These are phyloP conservation scores for Chrysochloris asiatica DNA, from an alignment of 2,113 vertebrate genomes.

Conservation along the genomic window DNA sequence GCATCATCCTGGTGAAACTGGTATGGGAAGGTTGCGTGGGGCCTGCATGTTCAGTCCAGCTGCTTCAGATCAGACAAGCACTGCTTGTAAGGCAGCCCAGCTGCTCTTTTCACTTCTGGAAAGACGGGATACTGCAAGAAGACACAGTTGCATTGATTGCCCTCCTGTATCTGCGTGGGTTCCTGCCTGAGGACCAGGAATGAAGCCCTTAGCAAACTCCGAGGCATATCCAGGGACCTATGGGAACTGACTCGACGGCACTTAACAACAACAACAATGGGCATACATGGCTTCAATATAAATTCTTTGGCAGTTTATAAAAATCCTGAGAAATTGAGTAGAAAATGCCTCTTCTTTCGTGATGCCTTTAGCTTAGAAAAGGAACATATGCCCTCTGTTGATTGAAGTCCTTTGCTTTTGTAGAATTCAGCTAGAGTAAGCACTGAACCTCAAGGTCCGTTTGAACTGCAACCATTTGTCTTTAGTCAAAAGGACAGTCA, in stretches of 20 bases:
- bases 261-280: too few relatives aligned
- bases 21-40: background rate
- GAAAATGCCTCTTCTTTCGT: background rate
- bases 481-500: background rate
- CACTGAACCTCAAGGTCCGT: background rate
- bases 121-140: background rate
- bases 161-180: background rate
- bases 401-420: background rate
- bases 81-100: background rate
- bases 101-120: background rate
- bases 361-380: background rate
- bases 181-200: background rate
- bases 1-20: background rate
- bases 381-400: background rate
- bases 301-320: background rate
- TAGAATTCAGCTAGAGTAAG: background rate
- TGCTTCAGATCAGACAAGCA: background rate
- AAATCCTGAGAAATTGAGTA: slow-evolving; percentile 4
- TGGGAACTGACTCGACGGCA: too few relatives aligned
- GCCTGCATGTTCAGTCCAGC: background rate
- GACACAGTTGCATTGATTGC: background rate
- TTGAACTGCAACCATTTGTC: too few relatives aligned
- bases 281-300: background rate
- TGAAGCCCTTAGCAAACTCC: background rate
- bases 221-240: background rate